Evolutionary conservation across 35 echinoderm and acorn worm species (phyloP), one percentile per base, ranked within the genome.

Genomic region (Apostichopus japonicus): DNA sequence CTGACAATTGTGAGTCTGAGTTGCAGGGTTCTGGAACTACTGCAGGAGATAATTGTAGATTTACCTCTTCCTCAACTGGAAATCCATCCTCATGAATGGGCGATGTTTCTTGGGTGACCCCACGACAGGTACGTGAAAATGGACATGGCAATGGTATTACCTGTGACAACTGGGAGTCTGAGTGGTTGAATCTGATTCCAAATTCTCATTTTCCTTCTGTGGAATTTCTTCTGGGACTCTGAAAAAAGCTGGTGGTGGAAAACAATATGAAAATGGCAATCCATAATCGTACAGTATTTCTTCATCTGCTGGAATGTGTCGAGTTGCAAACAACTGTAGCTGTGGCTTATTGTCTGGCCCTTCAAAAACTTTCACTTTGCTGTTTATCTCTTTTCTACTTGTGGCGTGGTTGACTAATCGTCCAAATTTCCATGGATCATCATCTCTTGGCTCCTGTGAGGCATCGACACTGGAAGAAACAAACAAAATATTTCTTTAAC

Each of bases 351-450:
- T 78, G 76, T 78, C 76, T 27, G 19, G 1, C 10, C 76, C 76
- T 78, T 78, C 76, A n/a, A 78, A 3, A 78, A 78, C 76, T 78
- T 78, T 78, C 24, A 78, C 21, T 78, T 78, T 78, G 76, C 76
- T 22, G 76, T 78, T 78, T 78, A 27, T 78, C 76, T 78, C 76
- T 21, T 78, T 78, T 78, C 76, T 78, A 21, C 76, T 78, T 21
- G 4, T 78, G 76, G 11, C 10, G 21, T 78, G 76, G 21, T 78
- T 78, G 21, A 78, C 76, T 22, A 78, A 22, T 21, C 76, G 76
- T 10, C 76, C 76, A 78, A 78, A 78, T n/a, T 78, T 78, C 10
- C 10, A 78, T 78, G 76, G 10, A 27, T 78, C 76, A 15, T n/a
- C 76, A 78, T 78, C 24, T 4, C 21, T 22, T 78, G 76, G 76